These are phyloP conservation scores for Eucriotettix oculatus DNA, from an alignment of 2,888 invertebrate genomes.

Conservation along the genomic window DNA sequence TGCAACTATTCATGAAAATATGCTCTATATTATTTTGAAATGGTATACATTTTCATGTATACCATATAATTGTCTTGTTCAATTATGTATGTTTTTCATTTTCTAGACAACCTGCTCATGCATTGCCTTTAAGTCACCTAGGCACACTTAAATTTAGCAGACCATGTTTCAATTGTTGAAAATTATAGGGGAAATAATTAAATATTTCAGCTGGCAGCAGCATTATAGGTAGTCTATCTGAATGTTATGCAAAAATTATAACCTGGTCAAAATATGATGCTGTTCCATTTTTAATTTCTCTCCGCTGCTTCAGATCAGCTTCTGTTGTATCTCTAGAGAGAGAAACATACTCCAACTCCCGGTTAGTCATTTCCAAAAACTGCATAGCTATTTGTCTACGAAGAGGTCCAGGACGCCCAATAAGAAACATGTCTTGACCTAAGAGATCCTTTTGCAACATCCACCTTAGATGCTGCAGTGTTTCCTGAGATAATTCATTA, in stretches of 20 bases:
- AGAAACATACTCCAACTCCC: conserved; percentile 86
- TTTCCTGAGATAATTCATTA: conserved; percentile 48
- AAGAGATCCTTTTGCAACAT: conserved; percentile 89
- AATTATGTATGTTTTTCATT: too few species aligned
- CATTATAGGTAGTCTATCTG: too few species aligned
- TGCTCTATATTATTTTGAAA: too few species aligned
- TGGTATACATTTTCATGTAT: too few species aligned
- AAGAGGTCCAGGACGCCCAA: conserved; percentile 77
- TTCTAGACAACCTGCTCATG: too few species aligned
- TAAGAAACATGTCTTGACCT: conserved; percentile 87
- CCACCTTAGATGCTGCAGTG: conserved; percentile 75
- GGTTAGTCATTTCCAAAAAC: conserved; percentile 71
- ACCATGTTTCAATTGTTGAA: too few species aligned
- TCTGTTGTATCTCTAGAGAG: conserved; percentile 93
- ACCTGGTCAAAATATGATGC: conserved; percentile 90
- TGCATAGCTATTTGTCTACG: conserved; percentile 72
- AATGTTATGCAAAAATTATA: not conserved
- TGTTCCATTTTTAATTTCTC: conserved; percentile 77
- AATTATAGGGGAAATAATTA: too few species aligned
- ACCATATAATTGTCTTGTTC: too few species aligned
- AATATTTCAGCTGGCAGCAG: too few species aligned
- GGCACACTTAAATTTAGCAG: too few species aligned
- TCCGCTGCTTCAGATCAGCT: conserved; percentile 85
- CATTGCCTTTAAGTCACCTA: too few species aligned
- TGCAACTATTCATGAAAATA: too few species aligned